Evolutionary conservation across 2,113 vertebrate genomes (phyloP).

Genomic region (Alaudala cheleensis): DNA sequence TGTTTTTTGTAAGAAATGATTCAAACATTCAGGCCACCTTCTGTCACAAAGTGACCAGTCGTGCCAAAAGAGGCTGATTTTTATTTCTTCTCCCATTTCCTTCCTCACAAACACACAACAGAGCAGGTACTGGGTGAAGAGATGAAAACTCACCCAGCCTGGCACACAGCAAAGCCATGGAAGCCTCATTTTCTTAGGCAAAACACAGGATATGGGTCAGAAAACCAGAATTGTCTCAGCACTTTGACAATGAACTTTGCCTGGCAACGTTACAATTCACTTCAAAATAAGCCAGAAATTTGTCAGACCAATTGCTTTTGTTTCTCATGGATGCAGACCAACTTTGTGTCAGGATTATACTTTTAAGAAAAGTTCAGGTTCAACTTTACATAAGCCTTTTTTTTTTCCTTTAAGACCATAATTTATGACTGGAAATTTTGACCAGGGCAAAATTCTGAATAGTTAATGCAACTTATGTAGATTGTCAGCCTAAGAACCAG

Average conservation of each 20-base stretch:
- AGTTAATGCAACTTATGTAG: not conserved
- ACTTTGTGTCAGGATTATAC: conserved; percentile 23
- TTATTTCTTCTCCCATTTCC: not conserved
- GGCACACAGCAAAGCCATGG: not conserved
- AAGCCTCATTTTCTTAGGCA: conserved; percentile 1
- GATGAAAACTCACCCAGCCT: not conserved
- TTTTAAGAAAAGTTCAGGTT: not conserved
- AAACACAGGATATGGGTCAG: conserved; percentile 40
- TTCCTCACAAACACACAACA: not conserved
- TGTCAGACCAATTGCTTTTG: conserved; percentile 36
- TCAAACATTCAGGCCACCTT: not conserved
- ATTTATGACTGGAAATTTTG: conserved; percentile 36
- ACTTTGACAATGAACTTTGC: not conserved
- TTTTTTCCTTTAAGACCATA: not conserved
- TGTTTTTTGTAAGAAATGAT: not conserved
- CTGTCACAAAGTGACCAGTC: not conserved
- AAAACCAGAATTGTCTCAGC: conserved; percentile 17
- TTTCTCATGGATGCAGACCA: conserved; percentile 42
- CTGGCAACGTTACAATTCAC: conserved; percentile 19
- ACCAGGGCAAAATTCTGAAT: not conserved
- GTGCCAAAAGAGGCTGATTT: not conserved
- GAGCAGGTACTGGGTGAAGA: not conserved
- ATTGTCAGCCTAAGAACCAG: not conserved
- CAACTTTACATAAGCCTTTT: not conserved
- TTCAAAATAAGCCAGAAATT: conserved; percentile 39